These are phyloP conservation scores for Oryzias celebensis DNA, from an alignment of 2,113 vertebrate species.

Conservation along the genomic window DNA sequence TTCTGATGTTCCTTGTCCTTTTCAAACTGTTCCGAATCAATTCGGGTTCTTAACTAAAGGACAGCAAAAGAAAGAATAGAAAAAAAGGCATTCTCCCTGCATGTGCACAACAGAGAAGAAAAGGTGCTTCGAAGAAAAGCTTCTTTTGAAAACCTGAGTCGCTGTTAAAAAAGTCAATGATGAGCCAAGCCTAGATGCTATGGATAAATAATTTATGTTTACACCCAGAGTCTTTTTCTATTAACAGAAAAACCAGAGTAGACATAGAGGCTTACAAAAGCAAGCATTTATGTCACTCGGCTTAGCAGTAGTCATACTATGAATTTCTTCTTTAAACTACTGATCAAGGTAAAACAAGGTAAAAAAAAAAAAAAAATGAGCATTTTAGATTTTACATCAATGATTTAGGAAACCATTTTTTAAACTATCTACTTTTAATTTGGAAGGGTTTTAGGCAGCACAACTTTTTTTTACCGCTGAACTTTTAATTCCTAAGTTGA, in stretches of 20 bases:
- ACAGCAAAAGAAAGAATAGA: background rate
- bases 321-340: no score
- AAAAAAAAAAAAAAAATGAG: no score
- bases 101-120: background rate
- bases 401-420: no score
- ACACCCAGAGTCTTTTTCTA: background rate
- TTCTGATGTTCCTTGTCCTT: background rate
- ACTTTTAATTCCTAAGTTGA: slow-evolving; percentile 42
- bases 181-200: no score
- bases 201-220: background rate
- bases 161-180: background rate
- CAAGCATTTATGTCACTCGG: background rate
- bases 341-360: no score
- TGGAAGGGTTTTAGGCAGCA: slow-evolving; percentile 21
- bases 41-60: background rate
- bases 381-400: no score
- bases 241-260: background rate
- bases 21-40: background rate
- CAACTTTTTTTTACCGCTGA: slow-evolving; percentile 34
- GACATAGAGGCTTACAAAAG: background rate
- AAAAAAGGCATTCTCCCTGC: background rate
- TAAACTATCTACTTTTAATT: no score
- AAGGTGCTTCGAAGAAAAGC: background rate
- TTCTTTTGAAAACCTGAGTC: background rate
- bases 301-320: no score